A percentile compares a stretch with the other conserved stretches of the same genome.
Conservation (phyloP, 1,140 invertebrate species). For the Caenorhabditis tropicalis region DNA sequence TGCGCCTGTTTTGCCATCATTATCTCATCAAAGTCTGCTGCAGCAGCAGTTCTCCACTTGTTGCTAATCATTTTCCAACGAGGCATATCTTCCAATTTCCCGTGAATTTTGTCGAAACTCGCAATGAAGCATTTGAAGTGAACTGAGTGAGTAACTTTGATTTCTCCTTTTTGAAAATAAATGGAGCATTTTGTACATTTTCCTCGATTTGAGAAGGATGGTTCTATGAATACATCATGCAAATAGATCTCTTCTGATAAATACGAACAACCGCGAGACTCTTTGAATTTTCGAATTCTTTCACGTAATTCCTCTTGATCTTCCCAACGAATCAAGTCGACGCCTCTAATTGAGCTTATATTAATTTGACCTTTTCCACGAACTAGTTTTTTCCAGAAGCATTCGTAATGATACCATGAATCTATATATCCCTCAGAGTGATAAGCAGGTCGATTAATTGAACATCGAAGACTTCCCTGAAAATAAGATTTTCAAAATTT, state of each 20-base stretch:
- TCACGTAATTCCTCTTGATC: not conserved
- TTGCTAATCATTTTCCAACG: not conserved
- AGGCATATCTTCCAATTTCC: not conserved
- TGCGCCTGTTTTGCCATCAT: not conserved
- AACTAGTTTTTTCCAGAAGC: not conserved
- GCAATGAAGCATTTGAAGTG: not conserved
- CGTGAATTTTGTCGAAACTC: not conserved
- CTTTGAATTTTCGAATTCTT: not conserved
- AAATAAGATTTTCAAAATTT: no score
- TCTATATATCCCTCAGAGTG: no score
- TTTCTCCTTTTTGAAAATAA: not conserved
- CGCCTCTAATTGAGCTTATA: slow-evolving; percentile 15
- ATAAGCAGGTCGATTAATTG: no score
- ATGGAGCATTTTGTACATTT: not conserved
- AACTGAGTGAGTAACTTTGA: not conserved
- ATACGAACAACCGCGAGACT: not conserved
- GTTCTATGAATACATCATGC: not conserved
- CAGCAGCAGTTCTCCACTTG: not conserved
- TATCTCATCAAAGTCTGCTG: not conserved
- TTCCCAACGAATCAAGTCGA: slow-evolving; percentile 23
- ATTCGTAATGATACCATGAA: slow-evolving; percentile 22
- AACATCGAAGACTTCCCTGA: no score
- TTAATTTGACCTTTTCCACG: not conserved
- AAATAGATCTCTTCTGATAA: not conserved
- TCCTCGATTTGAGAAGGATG: not conserved